phyloP scores from a whole-genome alignment of 2,888 invertebrate species.

The Amphimallon solstitiale region DNA sequence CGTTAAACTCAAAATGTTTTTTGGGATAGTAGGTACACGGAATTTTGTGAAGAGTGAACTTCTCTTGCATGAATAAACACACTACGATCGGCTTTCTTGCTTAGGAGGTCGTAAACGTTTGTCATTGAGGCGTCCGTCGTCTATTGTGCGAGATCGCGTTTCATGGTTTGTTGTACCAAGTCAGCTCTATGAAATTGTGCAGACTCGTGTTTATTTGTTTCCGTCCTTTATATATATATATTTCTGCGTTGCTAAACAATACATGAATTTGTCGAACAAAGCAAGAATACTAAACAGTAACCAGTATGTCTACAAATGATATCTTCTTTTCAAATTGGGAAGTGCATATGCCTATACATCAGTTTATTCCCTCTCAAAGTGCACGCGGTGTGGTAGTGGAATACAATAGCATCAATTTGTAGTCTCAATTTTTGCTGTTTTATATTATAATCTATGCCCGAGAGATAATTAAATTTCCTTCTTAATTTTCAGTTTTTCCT shows the following conservation, averaged over 20 bases:
- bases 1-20: slow-evolving; percentile 18
- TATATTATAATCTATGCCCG: no score
- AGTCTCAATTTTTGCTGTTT: no score
- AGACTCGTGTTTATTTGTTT: neutral
- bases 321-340: no score
- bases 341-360: no score
- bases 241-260: neutral
- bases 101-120: slow-evolving; percentile 25
- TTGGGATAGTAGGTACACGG: neutral
- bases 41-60: slow-evolving; percentile 3
- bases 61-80: slow-evolving; percentile 23
- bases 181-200: slow-evolving; percentile 2
- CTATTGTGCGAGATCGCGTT: slow-evolving; percentile 18
- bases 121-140: slow-evolving; percentile 14
- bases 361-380: no score
- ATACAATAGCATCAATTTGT: no score
- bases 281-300: no score
- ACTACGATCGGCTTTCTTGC: slow-evolving; percentile 7
- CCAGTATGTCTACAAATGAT: no score
- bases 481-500: no score
- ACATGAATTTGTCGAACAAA: no score
- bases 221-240: neutral
- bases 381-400: no score
- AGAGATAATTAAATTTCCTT: no score
- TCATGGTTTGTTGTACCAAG: slow-evolving; percentile 12